Evolutionary conservation across 2,113 vertebrate species (phyloP).

Genomic region (Bubalus kerabau): DNA sequence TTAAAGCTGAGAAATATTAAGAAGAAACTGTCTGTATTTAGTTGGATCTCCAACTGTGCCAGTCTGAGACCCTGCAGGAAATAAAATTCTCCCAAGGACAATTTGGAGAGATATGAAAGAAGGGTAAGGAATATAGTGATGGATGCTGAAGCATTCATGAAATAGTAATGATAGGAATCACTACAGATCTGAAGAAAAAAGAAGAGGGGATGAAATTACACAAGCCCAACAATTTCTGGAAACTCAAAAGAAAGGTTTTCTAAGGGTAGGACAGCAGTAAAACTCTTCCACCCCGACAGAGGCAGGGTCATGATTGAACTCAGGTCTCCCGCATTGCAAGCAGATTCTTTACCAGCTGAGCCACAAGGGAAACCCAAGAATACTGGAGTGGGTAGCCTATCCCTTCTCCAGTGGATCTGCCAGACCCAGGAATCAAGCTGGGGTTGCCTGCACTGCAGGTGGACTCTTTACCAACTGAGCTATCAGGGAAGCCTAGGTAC

Average conservation of each 20-base stretch:
- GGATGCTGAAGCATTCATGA: neutral
- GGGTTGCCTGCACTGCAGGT: neutral
- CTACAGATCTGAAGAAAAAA: neutral
- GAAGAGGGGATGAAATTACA: neutral
- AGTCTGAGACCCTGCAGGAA: neutral
- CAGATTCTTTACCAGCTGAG: neutral
- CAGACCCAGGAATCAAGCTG: neutral
- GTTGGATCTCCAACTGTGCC: neutral
- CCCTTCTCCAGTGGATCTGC: fast-evolving
- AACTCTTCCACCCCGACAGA: neutral
- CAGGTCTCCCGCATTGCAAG: fast-evolving
- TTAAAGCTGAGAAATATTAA: neutral
- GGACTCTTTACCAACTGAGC: neutral
- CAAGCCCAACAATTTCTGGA: neutral
- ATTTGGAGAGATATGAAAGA: neutral
- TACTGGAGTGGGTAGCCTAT: neutral
- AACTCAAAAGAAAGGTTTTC: neutral
- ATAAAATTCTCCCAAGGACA: neutral
- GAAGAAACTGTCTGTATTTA: neutral
- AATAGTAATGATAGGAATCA: neutral
- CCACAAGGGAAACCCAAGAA: neutral
- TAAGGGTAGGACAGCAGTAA: neutral
- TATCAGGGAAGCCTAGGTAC: neutral
- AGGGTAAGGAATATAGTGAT: neutral
- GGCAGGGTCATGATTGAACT: neutral